Evolutionary conservation across 2,888 invertebrate genomes (phyloP).

Genomic region (Gryllus longicercus): DNA sequence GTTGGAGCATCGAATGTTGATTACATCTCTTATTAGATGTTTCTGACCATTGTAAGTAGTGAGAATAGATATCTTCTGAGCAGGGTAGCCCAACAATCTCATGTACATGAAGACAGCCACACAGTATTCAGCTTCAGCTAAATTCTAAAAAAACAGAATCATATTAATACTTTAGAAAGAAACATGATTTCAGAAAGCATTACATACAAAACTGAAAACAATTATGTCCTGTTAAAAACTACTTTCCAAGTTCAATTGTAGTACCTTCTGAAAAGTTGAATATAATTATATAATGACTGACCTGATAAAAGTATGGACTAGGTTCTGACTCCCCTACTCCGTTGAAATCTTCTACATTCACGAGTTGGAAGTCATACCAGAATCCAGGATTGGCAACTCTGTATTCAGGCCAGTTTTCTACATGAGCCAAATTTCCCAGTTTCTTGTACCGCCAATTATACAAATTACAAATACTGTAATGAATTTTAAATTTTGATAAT

Average conservation of each 20-base stretch:
- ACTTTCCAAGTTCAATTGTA: not conserved
- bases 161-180: constrained; percentile 24
- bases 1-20: constrained; percentile 86
- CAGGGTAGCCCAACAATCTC: constrained; percentile 94
- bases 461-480: constrained; percentile 76
- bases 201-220: not conserved
- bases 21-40: constrained; percentile 92
- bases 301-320: constrained; percentile 97
- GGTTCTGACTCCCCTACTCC: constrained; percentile 96
- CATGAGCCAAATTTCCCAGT: constrained; percentile 90
- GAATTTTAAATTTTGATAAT: constrained; percentile 29
- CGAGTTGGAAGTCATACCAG: constrained; percentile 85
- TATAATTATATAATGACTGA: constrained; percentile 43
- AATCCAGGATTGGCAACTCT: constrained; percentile 90
- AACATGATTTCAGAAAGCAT: not conserved
- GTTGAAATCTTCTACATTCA: constrained; percentile 96
- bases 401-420: constrained; percentile 79
- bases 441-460: constrained; percentile 97
- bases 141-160: constrained; percentile 55
- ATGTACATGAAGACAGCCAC: constrained; percentile 98
- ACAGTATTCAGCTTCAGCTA: constrained; percentile 89
- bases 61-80: constrained; percentile 92
- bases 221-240: no score
- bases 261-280: not conserved
- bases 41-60: constrained; percentile 99